Conservation (phyloP, 2,797 vertebrate species). For the Phalanger gymnotis region DNA sequence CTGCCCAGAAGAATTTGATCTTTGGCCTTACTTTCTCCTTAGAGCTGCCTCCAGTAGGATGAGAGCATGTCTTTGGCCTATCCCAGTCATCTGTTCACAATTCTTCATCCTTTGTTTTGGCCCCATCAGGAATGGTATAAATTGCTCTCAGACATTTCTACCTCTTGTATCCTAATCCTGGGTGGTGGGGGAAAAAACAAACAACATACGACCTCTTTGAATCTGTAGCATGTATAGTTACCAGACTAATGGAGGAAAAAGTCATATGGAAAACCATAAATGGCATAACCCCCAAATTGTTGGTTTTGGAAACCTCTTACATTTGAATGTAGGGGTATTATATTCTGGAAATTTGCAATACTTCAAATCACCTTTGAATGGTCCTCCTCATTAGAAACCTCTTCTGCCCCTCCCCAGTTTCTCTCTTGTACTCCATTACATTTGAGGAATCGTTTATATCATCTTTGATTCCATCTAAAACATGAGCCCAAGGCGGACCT, state of each 20-base stretch:
- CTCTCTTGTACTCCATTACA: rapidly evolving
- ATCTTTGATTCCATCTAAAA: too few relatives aligned
- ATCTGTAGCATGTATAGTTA: neutral
- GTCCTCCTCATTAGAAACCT: neutral
- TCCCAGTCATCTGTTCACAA: neutral
- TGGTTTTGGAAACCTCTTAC: neutral
- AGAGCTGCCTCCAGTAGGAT: neutral
- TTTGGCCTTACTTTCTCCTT: neutral
- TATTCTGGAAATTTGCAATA: neutral
- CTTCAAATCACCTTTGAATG: too few relatives aligned
- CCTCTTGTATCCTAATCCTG: neutral
- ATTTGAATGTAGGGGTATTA: rapidly evolving
- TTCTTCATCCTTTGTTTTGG: rapidly evolving
- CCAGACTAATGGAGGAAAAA: neutral
- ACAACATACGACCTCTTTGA: too few relatives aligned
- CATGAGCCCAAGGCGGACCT: neutral
- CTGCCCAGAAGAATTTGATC: neutral
- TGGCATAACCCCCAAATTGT: rapidly evolving
- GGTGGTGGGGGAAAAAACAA: neutral
- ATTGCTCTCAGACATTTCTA: rapidly evolving
- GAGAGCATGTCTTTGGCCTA: neutral
- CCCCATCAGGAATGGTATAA: neutral
- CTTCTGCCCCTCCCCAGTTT: neutral
- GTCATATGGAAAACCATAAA: rapidly evolving
- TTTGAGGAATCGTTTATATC: rapidly evolving